Evolutionary conservation across 2,888 invertebrate species (phyloP).

Genomic region (Polydrusus tereticollis): DNA sequence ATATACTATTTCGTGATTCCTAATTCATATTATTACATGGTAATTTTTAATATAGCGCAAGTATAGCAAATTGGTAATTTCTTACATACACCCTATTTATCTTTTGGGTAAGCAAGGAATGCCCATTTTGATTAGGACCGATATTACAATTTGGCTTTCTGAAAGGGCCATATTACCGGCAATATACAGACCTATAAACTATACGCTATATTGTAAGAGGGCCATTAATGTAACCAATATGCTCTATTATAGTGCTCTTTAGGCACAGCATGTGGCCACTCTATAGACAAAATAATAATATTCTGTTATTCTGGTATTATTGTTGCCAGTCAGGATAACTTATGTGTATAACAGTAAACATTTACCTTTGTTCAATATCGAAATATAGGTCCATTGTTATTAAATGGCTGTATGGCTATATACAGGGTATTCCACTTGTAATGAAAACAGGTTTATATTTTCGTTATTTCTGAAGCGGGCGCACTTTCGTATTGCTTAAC

Average conservation of each 20-base stretch:
- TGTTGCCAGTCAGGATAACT: conserved; percentile 18
- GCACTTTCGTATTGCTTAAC: no score
- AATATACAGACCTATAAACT: conserved; percentile 33
- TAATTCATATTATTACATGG: no score
- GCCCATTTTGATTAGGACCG: conserved; percentile 1
- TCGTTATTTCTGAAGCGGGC: no score
- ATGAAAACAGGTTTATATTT: no score
- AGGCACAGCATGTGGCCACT: conserved; percentile 31
- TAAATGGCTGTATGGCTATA: neutral
- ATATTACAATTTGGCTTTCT: conserved; percentile 37
- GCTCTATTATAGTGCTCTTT: conserved; percentile 42
- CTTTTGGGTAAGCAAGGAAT: neutral
- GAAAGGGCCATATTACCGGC: conserved; percentile 31
- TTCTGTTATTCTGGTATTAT: conserved; percentile 27
- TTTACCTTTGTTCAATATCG: neutral
- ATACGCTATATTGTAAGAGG: conserved; percentile 33
- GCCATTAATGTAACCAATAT: conserved; percentile 37
- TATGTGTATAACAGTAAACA: neutral
- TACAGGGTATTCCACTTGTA: no score
- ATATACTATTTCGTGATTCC: no score
- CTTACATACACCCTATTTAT: neutral
- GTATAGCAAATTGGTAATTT: neutral
- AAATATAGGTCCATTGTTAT: neutral
- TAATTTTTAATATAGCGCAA: neutral
- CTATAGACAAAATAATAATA: conserved; percentile 37